Base-by-base conservation (phyloP, 2,113 vertebrate genomes). In the Mystacornis crossleyi region DNA sequence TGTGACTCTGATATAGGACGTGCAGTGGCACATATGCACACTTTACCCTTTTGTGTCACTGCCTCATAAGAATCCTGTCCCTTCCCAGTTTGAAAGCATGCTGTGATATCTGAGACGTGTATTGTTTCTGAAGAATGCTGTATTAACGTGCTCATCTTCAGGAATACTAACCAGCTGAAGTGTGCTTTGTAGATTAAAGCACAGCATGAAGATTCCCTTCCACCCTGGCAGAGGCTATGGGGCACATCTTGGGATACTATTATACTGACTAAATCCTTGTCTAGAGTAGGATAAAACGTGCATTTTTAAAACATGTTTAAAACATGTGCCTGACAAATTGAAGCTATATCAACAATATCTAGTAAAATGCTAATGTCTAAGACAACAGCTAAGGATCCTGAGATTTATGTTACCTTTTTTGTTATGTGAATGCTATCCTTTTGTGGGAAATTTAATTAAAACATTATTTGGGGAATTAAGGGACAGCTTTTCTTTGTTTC, bases 391-490 rank as follows among this genome's bases (percentile, higher is more conserved):
- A 91, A 94, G 28, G 43, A 91, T 14, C 19, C 10, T 87, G 50
- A 78, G 38, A 95, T 89, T 86, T 92, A 92, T 81, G 31, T 70
- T 72, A 45, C 42, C 33, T 61, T 72, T 90, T 90, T 81, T 66
- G 24, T 64, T 73, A 78, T n/a, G 18, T 61, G 51, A 81, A 81
- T 74, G 42, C 6, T 87, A 28, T n/a, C 31, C 8, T 93, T 96
- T 94, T 90, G 45, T 87, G 10, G 17, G 24, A 94, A 92, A 94
- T 94, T 47, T 95, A 96, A 96, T 95, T 97, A 90, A 95, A 96
- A 65, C 24, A 69, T 24, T 89, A 48, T 92, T 95, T 89, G 34
- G 51, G 45, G 72, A 94, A 89, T 83, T 94, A 96, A 15, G 60
- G 67, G 55, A 84, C 66, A 90, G 42, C 29, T 96, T 78, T 92